A percentile compares a stretch with the other conserved stretches of the same genome.
These are phyloP conservation scores for Ellobius talpinus DNA, from an alignment of 2,113 vertebrate genomes.

Conservation along the genomic window DNA sequence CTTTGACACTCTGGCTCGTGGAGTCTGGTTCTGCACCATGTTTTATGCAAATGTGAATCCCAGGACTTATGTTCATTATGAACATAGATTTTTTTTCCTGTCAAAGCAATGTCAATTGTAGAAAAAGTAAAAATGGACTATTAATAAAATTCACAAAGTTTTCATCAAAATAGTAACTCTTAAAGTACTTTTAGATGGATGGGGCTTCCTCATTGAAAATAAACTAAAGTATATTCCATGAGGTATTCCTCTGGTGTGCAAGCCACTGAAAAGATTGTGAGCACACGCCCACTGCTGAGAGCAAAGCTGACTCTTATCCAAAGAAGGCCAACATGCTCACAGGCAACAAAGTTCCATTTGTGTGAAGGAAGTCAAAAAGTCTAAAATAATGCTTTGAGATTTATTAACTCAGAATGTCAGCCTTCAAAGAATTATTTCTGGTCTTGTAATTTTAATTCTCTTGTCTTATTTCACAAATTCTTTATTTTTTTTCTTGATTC, in stretches of 20 bases:
- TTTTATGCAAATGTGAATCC: constrained; percentile 72
- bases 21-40: constrained; percentile 56
- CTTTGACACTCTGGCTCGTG: constrained; percentile 55
- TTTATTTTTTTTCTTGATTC: background rate
- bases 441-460: constrained; percentile 42
- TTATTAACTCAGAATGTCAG: constrained; percentile 40
- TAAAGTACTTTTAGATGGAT: constrained; percentile 8
- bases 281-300: background rate
- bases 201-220: constrained; percentile 1
- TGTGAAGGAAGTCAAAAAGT: constrained; percentile 24
- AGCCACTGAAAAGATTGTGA: background rate
- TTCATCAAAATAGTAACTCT: constrained; percentile 3
- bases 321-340: constrained; percentile 33
- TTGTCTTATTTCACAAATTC: background rate
- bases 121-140: constrained; percentile 7
- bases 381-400: constrained; percentile 15
- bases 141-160: constrained; percentile 34
- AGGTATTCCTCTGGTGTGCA: background rate
- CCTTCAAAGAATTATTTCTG: constrained; percentile 46
- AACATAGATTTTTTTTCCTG: constrained; percentile 62
- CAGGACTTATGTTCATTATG: constrained; percentile 57
- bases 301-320: constrained; percentile 37
- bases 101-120: constrained; percentile 11
- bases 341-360: constrained; percentile 40
- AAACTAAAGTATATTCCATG: background rate